phyloP scores from a whole-genome alignment of 2,888 invertebrate species.

The Pristionchus japonicus region DNA sequence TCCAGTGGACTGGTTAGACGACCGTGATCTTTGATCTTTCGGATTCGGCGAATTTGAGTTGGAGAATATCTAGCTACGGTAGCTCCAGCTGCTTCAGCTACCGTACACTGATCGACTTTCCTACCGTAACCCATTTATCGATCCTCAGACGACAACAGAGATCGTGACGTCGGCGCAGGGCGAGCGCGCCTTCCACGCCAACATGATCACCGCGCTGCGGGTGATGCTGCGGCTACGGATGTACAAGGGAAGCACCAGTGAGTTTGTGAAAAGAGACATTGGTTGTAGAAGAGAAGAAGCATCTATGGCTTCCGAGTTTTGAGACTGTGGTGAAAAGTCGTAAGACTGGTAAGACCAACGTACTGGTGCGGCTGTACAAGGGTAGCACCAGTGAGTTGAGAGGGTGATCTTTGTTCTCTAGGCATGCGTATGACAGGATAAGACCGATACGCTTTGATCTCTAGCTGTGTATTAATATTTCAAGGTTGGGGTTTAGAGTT shows the following conservation, averaged over 20 bases:
- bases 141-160: not conserved
- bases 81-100: not conserved
- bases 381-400: too few relatives aligned
- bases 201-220: not conserved
- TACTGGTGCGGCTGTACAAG: too few relatives aligned
- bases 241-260: not conserved
- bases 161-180: not conserved
- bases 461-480: too few relatives aligned
- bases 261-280: too few relatives aligned
- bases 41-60: not conserved
- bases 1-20: not conserved
- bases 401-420: too few relatives aligned
- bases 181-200: constrained; percentile 4
- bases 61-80: not conserved
- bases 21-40: not conserved
- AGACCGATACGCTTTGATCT: too few relatives aligned
- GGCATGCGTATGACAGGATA: too few relatives aligned
- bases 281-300: too few relatives aligned
- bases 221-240: not conserved
- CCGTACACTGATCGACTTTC: not conserved
- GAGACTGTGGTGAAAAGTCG: too few relatives aligned
- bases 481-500: too few relatives aligned
- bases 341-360: too few relatives aligned
- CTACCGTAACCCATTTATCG: not conserved
- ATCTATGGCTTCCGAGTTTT: too few relatives aligned